These are phyloP conservation scores for Condylura cristata DNA, from an alignment of 2,113 vertebrate species.

Conservation along the genomic window DNA sequence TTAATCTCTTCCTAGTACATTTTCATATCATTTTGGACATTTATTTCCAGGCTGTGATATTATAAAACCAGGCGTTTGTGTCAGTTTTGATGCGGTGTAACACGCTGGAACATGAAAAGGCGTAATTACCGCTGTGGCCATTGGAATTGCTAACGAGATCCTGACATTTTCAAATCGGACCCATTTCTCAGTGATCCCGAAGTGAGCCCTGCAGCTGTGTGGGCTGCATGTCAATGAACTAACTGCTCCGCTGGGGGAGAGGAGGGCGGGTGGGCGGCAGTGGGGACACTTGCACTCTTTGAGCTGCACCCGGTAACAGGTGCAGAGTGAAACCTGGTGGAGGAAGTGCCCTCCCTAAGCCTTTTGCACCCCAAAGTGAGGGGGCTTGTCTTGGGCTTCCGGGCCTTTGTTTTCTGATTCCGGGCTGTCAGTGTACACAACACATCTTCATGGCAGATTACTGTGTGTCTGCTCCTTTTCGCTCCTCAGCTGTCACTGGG, in stretches of 20 bases:
- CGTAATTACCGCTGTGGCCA: constrained; percentile 88
- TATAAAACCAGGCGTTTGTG: constrained; percentile 87
- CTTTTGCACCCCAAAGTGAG: neutral
- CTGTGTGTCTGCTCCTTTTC: neutral
- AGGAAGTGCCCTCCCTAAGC: neutral
- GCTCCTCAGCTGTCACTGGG: neutral
- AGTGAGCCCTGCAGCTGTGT: constrained; percentile 71
- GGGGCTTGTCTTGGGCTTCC: neutral
- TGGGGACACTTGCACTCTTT: neutral
- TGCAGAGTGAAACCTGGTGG: accelerated
- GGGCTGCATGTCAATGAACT: constrained; percentile 82
- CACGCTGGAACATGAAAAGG: constrained; percentile 89
- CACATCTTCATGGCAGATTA: neutral
- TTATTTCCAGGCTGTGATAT: constrained; percentile 87
- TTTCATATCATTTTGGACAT: constrained; percentile 89
- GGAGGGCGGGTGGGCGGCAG: neutral
- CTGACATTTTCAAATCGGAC: constrained; percentile 90
- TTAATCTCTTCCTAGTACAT: constrained; percentile 89
- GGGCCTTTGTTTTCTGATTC: neutral
- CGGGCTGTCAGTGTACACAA: neutral
- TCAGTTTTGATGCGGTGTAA: constrained; percentile 89
- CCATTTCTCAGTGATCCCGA: constrained; percentile 85
- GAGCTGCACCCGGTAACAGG: neutral
- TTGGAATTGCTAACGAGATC: constrained; percentile 93
- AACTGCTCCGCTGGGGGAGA: constrained; percentile 7